phyloP scores from a whole-genome alignment of 2,797 vertebrate genomes.

The Oreortyx pictus region DNA sequence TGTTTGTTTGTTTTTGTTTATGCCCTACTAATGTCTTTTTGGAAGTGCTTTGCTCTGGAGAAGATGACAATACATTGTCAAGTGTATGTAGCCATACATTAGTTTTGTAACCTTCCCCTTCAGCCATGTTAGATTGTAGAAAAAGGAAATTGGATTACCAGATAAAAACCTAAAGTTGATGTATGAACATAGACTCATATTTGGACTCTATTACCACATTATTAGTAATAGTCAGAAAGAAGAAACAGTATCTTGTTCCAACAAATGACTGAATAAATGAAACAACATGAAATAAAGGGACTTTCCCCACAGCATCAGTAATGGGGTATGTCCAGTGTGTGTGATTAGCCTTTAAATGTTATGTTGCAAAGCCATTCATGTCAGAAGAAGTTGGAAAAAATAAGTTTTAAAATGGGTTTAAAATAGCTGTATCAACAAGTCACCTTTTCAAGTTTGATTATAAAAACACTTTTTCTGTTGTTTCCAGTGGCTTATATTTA shows the following conservation, averaged over 20 bases:
- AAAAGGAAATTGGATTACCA: neutral
- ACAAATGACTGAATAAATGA: neutral
- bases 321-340: neutral
- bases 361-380: neutral
- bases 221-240: neutral
- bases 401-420: neutral
- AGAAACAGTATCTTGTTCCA: neutral
- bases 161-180: neutral
- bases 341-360: neutral
- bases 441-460: neutral
- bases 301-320: neutral
- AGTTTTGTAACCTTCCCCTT: neutral
- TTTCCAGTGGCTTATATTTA: neutral
- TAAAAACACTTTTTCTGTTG: neutral
- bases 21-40: neutral
- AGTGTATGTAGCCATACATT: neutral
- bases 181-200: neutral
- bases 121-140: neutral
- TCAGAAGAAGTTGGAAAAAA: neutral
- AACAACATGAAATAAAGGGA: neutral
- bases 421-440: neutral
- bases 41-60: neutral
- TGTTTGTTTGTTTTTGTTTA: neutral
- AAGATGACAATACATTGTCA: neutral
- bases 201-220: neutral